Evolutionary conservation across 2,797 vertebrate genomes (phyloP).

Genomic region (Megalops cyprinoides): DNA sequence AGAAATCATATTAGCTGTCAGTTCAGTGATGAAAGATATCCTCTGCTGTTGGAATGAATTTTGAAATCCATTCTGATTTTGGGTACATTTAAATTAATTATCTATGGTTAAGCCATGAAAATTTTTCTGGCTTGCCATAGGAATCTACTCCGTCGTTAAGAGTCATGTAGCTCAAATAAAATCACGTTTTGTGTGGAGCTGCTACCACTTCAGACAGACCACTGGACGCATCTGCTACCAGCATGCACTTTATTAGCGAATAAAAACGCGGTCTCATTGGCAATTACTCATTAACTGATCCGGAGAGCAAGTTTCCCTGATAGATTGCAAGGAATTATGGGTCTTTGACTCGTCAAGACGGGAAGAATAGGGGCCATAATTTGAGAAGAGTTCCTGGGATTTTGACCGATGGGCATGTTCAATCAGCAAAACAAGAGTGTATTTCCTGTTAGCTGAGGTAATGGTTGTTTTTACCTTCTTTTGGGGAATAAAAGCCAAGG

Average conservation of each 20-base stretch:
- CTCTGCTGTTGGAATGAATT: background rate
- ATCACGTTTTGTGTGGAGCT: conserved; percentile 41
- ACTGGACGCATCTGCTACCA: conserved; percentile 49
- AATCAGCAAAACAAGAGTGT: background rate
- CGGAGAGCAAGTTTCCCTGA: conserved; percentile 39
- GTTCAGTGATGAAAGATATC: background rate
- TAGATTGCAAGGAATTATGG: conserved; percentile 37
- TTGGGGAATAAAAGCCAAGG: no score
- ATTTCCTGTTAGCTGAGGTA: background rate
- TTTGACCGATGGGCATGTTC: background rate
- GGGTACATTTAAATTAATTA: conserved; percentile 49
- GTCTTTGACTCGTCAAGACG: conserved; percentile 35
- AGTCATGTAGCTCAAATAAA: conserved; percentile 60
- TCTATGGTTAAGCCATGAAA: conserved; percentile 41
- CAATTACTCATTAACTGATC: conserved; percentile 52
- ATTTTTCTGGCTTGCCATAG: conserved; percentile 40
- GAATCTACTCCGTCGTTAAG: background rate
- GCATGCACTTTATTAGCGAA: conserved; percentile 41
- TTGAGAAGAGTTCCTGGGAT: background rate
- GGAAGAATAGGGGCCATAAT: background rate
- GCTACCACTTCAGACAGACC: conserved; percentile 57
- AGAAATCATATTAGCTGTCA: background rate
- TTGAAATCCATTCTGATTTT: background rate
- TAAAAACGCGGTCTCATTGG: conserved; percentile 45
- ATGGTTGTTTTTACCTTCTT: background rate